Conservation (phyloP, 1,140 invertebrate genomes). For the Oncopeltus fasciatus region DNA sequence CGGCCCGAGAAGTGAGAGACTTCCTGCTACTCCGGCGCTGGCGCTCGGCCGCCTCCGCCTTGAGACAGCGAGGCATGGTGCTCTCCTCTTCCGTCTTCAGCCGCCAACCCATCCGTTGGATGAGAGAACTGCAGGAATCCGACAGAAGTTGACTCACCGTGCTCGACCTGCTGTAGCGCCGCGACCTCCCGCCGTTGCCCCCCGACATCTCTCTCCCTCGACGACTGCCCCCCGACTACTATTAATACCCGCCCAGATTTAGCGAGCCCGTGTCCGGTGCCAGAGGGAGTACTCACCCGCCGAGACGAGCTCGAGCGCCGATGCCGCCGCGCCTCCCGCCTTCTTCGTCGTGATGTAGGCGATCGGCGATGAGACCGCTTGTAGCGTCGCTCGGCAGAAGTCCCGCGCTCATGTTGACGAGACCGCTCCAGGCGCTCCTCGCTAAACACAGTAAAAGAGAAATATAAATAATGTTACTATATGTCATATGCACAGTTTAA, state of each 20-base stretch:
- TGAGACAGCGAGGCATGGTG: not conserved
- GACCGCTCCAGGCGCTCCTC: constrained; percentile 43
- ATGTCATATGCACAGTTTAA: no score
- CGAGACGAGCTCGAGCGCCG: constrained; percentile 19
- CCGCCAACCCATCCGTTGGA: constrained; percentile 55
- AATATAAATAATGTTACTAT: no score
- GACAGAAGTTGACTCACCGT: constrained; percentile 69
- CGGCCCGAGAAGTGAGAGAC: constrained; percentile 34
- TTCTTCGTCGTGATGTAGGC: constrained; percentile 36
- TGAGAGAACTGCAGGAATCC: constrained; percentile 67
- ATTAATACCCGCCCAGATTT: constrained; percentile 20
- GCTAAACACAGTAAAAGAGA: no score
- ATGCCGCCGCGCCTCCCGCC: constrained; percentile 29
- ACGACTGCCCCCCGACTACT: constrained; percentile 15
- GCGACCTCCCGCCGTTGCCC: not conserved
- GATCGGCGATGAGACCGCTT: constrained; percentile 44
- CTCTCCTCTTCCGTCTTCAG: constrained; percentile 31
- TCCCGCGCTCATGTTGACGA: constrained; percentile 42
- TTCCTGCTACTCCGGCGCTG: not conserved
- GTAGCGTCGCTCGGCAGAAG: constrained; percentile 43
- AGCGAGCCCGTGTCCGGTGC: no score
- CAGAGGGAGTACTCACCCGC: no score
- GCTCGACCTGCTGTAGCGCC: constrained; percentile 55
- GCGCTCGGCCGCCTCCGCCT: not conserved
- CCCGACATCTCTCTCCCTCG: not conserved